Evolutionary conservation across 2,888 invertebrate species (phyloP).

Genomic region (Lochmaea capreae): DNA sequence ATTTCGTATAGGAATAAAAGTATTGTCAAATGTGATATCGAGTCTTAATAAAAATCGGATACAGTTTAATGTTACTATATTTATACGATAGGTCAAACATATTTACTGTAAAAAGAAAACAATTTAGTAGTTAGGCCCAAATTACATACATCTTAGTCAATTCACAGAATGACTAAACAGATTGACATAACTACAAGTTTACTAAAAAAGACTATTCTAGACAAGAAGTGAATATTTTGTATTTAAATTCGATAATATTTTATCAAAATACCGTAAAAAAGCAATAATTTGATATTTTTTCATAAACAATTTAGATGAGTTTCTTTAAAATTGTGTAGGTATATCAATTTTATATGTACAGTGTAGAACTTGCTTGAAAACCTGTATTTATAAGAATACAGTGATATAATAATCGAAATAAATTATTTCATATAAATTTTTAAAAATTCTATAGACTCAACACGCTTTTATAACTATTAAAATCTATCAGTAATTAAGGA

Average conservation of each 20-base stretch:
- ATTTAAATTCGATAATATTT: constrained; percentile 63
- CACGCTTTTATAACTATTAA: no score
- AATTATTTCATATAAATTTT: no score
- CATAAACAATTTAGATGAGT: constrained; percentile 43
- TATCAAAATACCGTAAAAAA: constrained; percentile 61
- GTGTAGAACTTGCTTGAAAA: neutral
- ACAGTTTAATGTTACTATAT: neutral
- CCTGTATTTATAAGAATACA: no score
- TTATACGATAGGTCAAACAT: neutral
- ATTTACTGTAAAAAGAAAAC: constrained; percentile 10
- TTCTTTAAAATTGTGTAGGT: constrained; percentile 48
- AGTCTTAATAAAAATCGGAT: neutral
- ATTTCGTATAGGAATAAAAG: no score
- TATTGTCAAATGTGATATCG: neutral
- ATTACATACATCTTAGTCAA: constrained; percentile 55
- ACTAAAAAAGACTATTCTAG: constrained; percentile 62
- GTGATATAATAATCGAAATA: no score
- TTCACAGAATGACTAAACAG: constrained; percentile 61
- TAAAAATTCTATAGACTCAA: no score
- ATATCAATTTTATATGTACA: constrained; percentile 6
- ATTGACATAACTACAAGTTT: constrained; percentile 58
- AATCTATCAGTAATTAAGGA: no score
- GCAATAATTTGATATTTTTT: constrained; percentile 52
- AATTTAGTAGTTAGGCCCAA: constrained; percentile 48
- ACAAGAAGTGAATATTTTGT: constrained; percentile 62